These are phyloP conservation scores for Sebastiscus tertius DNA, from an alignment of 2,797 vertebrate genomes.

Conservation along the genomic window DNA sequence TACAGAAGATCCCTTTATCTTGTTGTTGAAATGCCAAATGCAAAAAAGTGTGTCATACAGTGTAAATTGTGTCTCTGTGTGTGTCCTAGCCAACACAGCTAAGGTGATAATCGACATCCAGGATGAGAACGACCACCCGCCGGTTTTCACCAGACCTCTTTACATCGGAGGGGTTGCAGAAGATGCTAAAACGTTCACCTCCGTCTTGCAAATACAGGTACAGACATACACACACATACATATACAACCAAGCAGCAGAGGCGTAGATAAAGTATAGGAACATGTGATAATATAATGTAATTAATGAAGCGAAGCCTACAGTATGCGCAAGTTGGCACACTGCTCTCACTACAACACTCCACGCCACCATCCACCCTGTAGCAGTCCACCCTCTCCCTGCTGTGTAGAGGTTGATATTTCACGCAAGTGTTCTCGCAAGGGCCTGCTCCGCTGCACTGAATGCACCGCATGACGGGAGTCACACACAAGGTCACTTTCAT, in stretches of 20 bases:
- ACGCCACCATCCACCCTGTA: neutral
- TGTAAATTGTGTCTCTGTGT: conserved; percentile 17
- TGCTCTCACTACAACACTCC: neutral
- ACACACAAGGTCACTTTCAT: too few relatives aligned
- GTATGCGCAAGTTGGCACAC: neutral
- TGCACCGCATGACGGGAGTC: too few relatives aligned
- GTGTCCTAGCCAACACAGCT: conserved; percentile 90
- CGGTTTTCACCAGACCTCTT: conserved; percentile 88
- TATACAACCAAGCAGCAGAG: neutral
- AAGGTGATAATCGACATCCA: conserved; percentile 91
- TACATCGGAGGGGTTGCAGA: conserved; percentile 97
- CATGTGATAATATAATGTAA: neutral
- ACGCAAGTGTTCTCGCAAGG: too few relatives aligned
- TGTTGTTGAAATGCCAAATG: neutral
- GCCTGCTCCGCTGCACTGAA: too few relatives aligned
- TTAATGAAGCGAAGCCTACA: neutral
- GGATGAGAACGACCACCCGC: conserved; percentile 95
- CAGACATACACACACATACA: neutral
- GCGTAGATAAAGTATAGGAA: neutral
- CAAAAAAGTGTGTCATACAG: neutral
- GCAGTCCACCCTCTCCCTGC: neutral
- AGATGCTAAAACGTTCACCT: conserved; percentile 95
- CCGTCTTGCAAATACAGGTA: conserved; percentile 94
- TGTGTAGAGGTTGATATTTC: neutral
- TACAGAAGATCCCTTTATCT: neutral